A percentile compares a stretch with the other conserved stretches of the same genome.
These are phyloP conservation scores for Mesorhabditis spiculigera DNA, from an alignment of 2,888 invertebrate genomes.

Conservation along the genomic window DNA sequence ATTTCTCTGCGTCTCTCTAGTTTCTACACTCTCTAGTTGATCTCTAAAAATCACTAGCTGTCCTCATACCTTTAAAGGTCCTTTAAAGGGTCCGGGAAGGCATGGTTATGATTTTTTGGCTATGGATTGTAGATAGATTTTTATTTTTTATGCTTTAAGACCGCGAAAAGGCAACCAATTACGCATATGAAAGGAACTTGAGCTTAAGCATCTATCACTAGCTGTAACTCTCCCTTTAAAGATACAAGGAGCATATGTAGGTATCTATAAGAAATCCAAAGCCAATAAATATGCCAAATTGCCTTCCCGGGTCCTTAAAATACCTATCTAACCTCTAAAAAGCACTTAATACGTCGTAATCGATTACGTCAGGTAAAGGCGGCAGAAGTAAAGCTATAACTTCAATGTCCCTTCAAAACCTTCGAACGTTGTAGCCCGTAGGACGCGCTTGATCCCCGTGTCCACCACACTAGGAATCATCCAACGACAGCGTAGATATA, in stretches of 20 bases:
- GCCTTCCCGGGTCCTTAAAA: too few relatives aligned
- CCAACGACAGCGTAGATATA: not conserved
- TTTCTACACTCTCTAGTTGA: slow-evolving; percentile 7
- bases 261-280: slow-evolving; percentile 61
- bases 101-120: not conserved
- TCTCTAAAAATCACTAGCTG: slow-evolving; percentile 9
- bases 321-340: too few relatives aligned
- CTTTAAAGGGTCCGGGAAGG: slow-evolving; percentile 10
- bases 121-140: too few relatives aligned
- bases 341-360: slow-evolving; percentile 66
- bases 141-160: too few relatives aligned
- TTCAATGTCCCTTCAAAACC: too few relatives aligned
- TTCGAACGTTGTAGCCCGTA: too few relatives aligned
- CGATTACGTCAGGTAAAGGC: too few relatives aligned
- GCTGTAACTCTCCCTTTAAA: too few relatives aligned
- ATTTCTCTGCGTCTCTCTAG: not conserved
- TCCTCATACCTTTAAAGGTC: slow-evolving; percentile 17
- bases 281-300: slow-evolving; percentile 88
- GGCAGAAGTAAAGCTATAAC: too few relatives aligned
- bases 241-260: slow-evolving; percentile 56
- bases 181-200: too few relatives aligned
- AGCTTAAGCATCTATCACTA: too few relatives aligned
- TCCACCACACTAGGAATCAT: not conserved
- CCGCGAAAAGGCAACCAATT: not conserved
- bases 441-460: not conserved